These are phyloP conservation scores for Aphrophora alni DNA, from an alignment of 2,888 invertebrate genomes.

Conservation along the genomic window DNA sequence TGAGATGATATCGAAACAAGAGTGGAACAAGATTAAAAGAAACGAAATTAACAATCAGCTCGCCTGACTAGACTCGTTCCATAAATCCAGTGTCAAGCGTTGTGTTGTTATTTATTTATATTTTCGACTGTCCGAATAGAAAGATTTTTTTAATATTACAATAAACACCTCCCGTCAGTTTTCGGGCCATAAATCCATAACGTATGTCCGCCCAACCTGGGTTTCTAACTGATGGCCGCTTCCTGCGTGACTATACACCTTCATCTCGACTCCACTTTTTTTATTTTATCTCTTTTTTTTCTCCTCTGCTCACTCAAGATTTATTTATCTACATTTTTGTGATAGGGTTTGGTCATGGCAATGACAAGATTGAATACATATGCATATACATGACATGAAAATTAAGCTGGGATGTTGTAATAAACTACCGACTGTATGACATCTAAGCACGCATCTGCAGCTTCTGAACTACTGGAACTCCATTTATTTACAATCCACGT, in stretches of 20 bases:
- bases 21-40: constrained; percentile 5
- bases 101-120: constrained; percentile 32
- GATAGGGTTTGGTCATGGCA: neutral
- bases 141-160: constrained; percentile 33
- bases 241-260: neutral
- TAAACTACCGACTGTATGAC: neutral
- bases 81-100: constrained; percentile 30
- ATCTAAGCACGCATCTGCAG: neutral
- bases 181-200: constrained; percentile 25
- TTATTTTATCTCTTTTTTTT: neutral
- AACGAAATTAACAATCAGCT: neutral
- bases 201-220: neutral
- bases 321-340: constrained; percentile 6
- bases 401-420: neutral
- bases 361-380: constrained; percentile 5
- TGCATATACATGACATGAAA: constrained; percentile 6
- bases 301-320: neutral
- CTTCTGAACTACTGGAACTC: neutral
- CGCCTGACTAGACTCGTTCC: constrained; percentile 4
- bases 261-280: neutral
- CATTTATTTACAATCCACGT: neutral
- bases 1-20: neutral
- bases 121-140: constrained; percentile 28
- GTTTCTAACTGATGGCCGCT: neutral
- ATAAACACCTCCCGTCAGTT: constrained; percentile 33